Percentiles rank a stretch among this genome's conserved stretches.
phyloP scores from a whole-genome alignment of 2,113 vertebrate species.

The Cricetomys ansorgei region DNA sequence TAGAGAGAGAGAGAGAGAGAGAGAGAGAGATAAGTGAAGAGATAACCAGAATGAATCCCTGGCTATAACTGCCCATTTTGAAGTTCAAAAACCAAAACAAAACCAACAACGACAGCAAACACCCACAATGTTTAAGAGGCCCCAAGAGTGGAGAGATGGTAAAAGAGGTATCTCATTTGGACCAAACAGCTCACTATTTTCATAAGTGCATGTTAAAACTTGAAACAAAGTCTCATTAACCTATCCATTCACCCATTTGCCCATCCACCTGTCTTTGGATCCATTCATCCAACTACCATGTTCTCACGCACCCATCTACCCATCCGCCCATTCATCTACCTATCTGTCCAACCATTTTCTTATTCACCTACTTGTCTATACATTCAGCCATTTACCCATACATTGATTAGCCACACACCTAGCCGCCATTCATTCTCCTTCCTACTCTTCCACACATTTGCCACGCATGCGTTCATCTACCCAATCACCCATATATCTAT shows the following conservation, averaged over 20 bases:
- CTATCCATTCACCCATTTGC: neutral
- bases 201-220: neutral
- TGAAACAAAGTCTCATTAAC: neutral
- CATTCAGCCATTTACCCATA: neutral
- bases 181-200: neutral
- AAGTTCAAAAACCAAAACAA: neutral
- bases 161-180: neutral
- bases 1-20: no score
- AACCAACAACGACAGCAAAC: no score
- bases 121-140: neutral
- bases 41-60: neutral
- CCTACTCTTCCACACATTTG: neutral
- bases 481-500: neutral
- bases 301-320: neutral
- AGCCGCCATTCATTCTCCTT: neutral
- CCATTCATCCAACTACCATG: neutral
- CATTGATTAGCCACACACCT: neutral
- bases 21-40: neutral
- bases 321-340: neutral
- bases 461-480: neutral
- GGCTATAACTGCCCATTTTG: neutral
- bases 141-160: neutral
- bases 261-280: no score
- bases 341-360: neutral
- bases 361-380: neutral